Evolutionary conservation across 2,888 invertebrate genomes (phyloP).

Genomic region (Acanthosepion pharaonis): DNA sequence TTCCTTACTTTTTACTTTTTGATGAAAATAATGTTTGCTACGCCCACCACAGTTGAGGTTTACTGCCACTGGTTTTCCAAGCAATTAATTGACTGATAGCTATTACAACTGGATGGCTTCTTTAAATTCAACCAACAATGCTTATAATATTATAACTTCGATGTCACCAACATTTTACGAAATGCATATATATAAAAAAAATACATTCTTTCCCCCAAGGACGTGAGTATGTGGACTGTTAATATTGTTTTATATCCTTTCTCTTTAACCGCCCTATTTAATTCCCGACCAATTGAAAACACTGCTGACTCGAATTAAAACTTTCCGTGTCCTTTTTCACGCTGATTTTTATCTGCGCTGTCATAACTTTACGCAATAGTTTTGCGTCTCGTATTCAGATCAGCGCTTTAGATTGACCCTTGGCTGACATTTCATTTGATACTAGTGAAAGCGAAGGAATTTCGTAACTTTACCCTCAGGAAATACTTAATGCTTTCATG

Average conservation of each 20-base stretch:
- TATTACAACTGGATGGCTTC: no score
- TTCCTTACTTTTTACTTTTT: no score
- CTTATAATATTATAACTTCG: no score
- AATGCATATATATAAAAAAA: no score
- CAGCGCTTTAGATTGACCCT: neutral
- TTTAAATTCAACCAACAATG: no score
- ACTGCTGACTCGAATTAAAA: neutral
- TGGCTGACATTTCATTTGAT: neutral
- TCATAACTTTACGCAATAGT: neutral
- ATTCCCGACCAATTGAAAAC: neutral
- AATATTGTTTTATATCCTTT: neutral
- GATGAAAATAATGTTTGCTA: no score
- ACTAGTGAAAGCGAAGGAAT: constrained; percentile 12
- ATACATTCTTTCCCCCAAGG: neutral
- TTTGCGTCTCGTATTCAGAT: neutral
- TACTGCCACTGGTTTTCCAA: no score
- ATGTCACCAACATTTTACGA: no score
- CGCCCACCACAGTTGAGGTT: no score
- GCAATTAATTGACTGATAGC: no score
- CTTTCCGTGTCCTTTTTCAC: neutral
- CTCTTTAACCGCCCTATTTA: neutral
- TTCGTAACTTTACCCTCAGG: neutral
- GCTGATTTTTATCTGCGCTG: neutral
- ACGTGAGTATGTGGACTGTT: neutral
- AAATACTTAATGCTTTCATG: neutral